Evolutionary conservation across 2,888 invertebrate species (phyloP).

Genomic region (Lepidonotus clava): DNA sequence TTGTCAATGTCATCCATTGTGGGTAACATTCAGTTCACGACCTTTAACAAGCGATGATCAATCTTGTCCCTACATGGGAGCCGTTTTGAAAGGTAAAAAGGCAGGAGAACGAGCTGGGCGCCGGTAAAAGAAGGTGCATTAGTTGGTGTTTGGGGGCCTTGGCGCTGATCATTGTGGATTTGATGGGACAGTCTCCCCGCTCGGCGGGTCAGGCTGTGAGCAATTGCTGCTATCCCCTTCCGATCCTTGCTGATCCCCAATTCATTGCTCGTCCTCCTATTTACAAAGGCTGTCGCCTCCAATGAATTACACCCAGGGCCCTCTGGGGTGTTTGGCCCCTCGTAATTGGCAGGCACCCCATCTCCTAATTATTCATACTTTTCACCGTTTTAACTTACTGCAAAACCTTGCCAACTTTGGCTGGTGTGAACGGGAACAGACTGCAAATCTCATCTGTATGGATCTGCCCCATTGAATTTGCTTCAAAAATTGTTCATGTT

Average conservation of each 20-base stretch:
- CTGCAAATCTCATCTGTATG: too few species aligned
- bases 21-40: not conserved
- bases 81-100: not conserved
- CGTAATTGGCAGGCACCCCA: not conserved
- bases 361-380: not conserved
- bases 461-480: too few species aligned
- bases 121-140: not conserved
- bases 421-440: too few species aligned
- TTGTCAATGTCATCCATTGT: conserved; percentile 32
- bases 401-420: too few species aligned
- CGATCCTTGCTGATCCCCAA: conserved; percentile 10
- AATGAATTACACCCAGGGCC: not conserved
- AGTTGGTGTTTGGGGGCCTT: not conserved
- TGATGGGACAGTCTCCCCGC: not conserved
- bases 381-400: not conserved
- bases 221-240: not conserved
- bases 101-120: not conserved
- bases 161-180: not conserved
- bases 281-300: not conserved
- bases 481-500: too few species aligned
- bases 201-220: not conserved
- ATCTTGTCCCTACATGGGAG: conserved; percentile 23
- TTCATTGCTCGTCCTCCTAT: not conserved
- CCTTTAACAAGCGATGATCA: conserved; percentile 31
- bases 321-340: not conserved